Evolutionary conservation across 1,140 invertebrate genomes (phyloP), one percentile per base, ranked within the genome.

Genomic region (Grapholita molesta): DNA sequence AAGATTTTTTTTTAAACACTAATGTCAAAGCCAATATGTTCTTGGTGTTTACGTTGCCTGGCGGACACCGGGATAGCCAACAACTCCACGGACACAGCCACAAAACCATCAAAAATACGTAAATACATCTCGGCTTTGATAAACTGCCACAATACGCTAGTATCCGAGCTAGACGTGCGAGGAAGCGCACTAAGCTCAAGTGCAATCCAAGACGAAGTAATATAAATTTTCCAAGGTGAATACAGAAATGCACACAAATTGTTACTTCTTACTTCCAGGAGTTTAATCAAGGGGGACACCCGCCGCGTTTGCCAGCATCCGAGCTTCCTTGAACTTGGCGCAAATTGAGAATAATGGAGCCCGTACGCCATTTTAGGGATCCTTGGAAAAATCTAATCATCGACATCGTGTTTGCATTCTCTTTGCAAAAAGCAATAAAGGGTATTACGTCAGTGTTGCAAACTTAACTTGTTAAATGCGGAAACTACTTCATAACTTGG

Each of bases 221-320:
- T 72, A 72, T 76, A 75, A 75, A 68, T 61, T 61, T 61, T 68
- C 57, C 28, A 69, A 68, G 64, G 72, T 66, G 72, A 68, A 35
- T 68, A 66, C 57, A 71, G 71, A 73, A 84, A 80, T 83, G 77
- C 82, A 83, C 83, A 83, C 88, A 89, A 88, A 90, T 88, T 87
- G 86, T 88, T 82, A 86, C 81, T 86, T 85, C 82, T 84, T 79
- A 85, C 76, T 85, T 82, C 77, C 82, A 73, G 69, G 76, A 82
- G 84, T 91, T 91, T 91, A 91, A 91, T 91, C 88, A 88, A 88
- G 83, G 86, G 84, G 84, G 85, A 89, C 87, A 89, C 87, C 89
- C 89, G 87, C 85, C 78, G 88, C 66, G 88, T 74, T 80, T 72
- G 81, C 78, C 77, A 76, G 66, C 57, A 67, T 67, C 69, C 70